These are phyloP conservation scores for Polyodon spathula DNA, from an alignment of 2,113 vertebrate species.

Conservation along the genomic window DNA sequence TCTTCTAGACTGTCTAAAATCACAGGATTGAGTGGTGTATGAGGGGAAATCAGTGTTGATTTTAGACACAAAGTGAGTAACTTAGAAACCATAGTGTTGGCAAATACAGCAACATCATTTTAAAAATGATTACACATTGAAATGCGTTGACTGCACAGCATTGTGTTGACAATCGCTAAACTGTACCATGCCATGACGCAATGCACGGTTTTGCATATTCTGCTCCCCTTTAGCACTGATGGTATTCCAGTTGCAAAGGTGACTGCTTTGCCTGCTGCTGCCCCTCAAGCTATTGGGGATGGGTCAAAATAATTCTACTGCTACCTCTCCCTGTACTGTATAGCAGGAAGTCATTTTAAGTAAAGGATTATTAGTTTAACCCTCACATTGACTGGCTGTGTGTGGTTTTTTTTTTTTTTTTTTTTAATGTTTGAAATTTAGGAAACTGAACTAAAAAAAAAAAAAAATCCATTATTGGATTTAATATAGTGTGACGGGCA, in stretches of 20 bases:
- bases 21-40: no score
- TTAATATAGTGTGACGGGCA: slow-evolving; percentile 16
- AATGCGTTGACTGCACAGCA: slow-evolving; percentile 15
- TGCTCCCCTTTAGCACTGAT: not conserved
- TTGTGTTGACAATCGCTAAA: slow-evolving; percentile 52
- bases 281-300: slow-evolving; percentile 30
- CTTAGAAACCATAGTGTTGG: no score
- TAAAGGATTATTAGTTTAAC: slow-evolving; percentile 50
- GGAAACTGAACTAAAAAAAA: no score
- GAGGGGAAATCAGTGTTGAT: no score
- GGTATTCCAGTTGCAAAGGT: slow-evolving; percentile 8
- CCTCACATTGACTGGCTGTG: slow-evolving; percentile 5
- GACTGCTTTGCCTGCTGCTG: slow-evolving; percentile 10
- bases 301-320: slow-evolving; percentile 34
- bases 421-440: not conserved
- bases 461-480: no score
- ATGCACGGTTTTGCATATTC: slow-evolving; percentile 32
- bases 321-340: slow-evolving; percentile 59
- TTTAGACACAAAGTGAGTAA: no score
- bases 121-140: no score
- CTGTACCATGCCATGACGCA: slow-evolving; percentile 43
- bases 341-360: slow-evolving; percentile 47
- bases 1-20: no score
- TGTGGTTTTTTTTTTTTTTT: slow-evolving; percentile 1
- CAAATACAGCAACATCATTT: no score